These are phyloP conservation scores for Rhodeus uyekii DNA, from an alignment of 2,797 vertebrate genomes.

Conservation along the genomic window DNA sequence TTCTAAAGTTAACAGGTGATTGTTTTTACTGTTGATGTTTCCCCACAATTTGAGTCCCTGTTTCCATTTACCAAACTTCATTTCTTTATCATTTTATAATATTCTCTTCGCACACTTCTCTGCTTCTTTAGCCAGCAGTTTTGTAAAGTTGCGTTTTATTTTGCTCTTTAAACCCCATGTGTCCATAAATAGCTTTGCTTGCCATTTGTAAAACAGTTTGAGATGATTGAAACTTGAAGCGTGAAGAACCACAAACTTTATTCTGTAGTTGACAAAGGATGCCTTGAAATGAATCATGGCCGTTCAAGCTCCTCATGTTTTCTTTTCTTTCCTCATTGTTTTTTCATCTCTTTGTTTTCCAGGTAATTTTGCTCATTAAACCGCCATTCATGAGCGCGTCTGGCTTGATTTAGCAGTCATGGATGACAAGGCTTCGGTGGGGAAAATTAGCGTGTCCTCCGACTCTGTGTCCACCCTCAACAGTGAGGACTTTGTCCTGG, in stretches of 20 bases:
- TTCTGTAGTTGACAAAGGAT: background rate
- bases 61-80: background rate
- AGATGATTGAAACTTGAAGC: background rate
- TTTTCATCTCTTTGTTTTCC: constrained; percentile 64
- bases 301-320: constrained; percentile 46
- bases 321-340: constrained; percentile 68
- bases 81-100: background rate
- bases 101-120: background rate
- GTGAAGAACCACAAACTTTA: background rate
- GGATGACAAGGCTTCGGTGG: constrained; percentile 99
- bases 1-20: background rate
- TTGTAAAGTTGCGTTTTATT: background rate
- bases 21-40: background rate
- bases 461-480: constrained; percentile 99
- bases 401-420: constrained; percentile 92
- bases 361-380: constrained; percentile 87
- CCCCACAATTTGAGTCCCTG: background rate
- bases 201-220: background rate
- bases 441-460: constrained; percentile 99
- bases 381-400: constrained; percentile 79
- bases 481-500: constrained; percentile 99
- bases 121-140: background rate
- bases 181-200: constrained; percentile 17
- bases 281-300: background rate
- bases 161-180: background rate